Evolutionary conservation across 2,888 invertebrate genomes (phyloP).

Genomic region (Teinopalpus imperialis): DNA sequence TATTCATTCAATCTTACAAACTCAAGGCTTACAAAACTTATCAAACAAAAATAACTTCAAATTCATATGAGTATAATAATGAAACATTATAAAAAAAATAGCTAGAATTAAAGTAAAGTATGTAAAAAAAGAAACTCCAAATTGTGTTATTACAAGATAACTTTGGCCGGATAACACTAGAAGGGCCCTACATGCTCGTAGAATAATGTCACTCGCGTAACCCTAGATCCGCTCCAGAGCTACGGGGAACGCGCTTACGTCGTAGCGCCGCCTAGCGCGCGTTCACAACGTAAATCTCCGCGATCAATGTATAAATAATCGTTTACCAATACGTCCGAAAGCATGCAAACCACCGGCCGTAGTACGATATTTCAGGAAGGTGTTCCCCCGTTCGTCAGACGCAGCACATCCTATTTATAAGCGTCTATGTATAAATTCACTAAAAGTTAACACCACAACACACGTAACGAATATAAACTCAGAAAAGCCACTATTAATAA

Average conservation of each 20-base stretch:
- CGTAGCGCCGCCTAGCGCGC: conserved; percentile 40
- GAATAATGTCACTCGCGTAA: conserved; percentile 21
- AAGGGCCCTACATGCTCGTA: conserved; percentile 11
- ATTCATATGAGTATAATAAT: too few relatives aligned
- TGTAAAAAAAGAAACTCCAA: too few relatives aligned
- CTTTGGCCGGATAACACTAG: neutral
- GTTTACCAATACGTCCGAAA: conserved; percentile 81
- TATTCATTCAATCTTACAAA: too few relatives aligned
- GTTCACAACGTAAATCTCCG: conserved; percentile 52
- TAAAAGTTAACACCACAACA: conserved; percentile 83
- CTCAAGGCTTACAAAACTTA: too few relatives aligned
- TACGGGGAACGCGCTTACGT: conserved; percentile 19
- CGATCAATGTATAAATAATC: conserved; percentile 80
- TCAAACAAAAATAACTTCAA: too few relatives aligned
- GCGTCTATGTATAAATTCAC: conserved; percentile 83
- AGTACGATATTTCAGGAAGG: conserved; percentile 83
- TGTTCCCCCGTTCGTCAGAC: conserved; percentile 82
- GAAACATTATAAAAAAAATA: too few relatives aligned
- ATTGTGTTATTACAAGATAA: too few relatives aligned
- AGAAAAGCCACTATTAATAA: conserved; percentile 83
- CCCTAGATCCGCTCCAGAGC: conserved; percentile 11
- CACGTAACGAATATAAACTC: conserved; percentile 83
- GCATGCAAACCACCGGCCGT: conserved; percentile 77
- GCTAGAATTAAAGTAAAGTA: too few relatives aligned
- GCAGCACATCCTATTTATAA: conserved; percentile 82